Conservation (phyloP, 2,888 invertebrate genomes). For the Chelonus formosanus region DNA sequence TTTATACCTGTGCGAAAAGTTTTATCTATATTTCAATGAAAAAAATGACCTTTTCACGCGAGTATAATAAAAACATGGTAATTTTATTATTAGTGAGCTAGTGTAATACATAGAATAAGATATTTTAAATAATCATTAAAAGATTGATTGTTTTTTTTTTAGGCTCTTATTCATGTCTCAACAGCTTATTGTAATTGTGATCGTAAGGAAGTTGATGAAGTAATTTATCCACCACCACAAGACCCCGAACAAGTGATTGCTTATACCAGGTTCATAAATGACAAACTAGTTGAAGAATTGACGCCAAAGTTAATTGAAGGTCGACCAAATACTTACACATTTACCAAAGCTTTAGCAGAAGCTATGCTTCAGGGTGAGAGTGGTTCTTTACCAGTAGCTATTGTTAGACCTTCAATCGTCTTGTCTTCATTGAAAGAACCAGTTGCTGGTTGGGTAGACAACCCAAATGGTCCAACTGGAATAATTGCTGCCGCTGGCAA, state of each 20-base stretch:
- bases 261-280: constrained; percentile 65
- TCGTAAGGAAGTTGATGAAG: constrained; percentile 69
- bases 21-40: no score
- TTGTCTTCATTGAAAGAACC: constrained; percentile 62
- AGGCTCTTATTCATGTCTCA: constrained; percentile 75
- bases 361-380: constrained; percentile 70
- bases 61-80: no score
- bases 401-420: constrained; percentile 73
- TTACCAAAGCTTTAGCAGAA: constrained; percentile 78
- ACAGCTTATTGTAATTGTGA: constrained; percentile 81
- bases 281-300: constrained; percentile 64
- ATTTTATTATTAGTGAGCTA: no score
- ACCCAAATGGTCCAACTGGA: constrained; percentile 65
- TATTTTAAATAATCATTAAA: no score
- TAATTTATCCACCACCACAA: constrained; percentile 68
- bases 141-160: constrained; percentile 9
- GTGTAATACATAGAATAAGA: no score
- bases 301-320: constrained; percentile 65
- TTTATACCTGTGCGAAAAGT: no score
- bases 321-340: constrained; percentile 79
- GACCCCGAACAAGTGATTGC: constrained; percentile 67
- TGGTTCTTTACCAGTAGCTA: constrained; percentile 71
- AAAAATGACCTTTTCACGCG: no score
- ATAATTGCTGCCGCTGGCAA: constrained; percentile 71
- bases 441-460: constrained; percentile 65